Evolutionary conservation across 2,113 vertebrate genomes (phyloP).

Genomic region (Sapajus apella): DNA sequence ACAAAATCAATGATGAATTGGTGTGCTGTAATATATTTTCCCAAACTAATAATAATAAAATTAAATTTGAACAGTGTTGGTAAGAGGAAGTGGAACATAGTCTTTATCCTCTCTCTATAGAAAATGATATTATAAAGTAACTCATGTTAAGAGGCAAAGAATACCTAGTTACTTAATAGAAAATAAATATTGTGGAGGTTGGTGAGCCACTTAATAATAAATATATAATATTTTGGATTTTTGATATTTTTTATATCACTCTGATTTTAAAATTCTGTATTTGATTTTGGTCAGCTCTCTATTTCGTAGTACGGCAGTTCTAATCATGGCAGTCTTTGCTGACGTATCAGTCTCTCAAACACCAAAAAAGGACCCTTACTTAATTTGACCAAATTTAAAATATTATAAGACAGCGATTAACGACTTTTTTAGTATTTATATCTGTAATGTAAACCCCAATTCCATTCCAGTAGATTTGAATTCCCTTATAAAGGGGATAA

Average conservation of each 20-base stretch:
- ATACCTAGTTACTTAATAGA: not conserved
- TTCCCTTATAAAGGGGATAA: not conserved
- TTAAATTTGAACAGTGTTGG: not conserved
- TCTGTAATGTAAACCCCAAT: not conserved
- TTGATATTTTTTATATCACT: not conserved
- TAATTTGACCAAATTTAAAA: not conserved
- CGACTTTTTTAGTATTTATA: not conserved
- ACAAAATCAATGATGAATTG: not conserved
- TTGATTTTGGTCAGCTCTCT: not conserved
- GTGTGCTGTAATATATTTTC: not conserved
- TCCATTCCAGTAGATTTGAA: not conserved
- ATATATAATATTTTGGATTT: not conserved
- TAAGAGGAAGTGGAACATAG: not conserved
- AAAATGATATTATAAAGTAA: not conserved
- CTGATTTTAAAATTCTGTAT: not conserved
- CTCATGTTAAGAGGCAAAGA: not conserved
- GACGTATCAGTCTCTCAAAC: not conserved
- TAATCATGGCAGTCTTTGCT: not conserved
- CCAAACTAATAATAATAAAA: not conserved
- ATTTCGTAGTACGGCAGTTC: not conserved
- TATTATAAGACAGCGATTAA: not conserved
- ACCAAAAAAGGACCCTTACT: not conserved
- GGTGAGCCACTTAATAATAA: not conserved
- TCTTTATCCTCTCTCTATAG: not conserved
- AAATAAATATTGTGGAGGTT: not conserved